These are phyloP conservation scores for Mastomys coucha DNA, from an alignment of 2,113 vertebrate genomes.

Conservation along the genomic window DNA sequence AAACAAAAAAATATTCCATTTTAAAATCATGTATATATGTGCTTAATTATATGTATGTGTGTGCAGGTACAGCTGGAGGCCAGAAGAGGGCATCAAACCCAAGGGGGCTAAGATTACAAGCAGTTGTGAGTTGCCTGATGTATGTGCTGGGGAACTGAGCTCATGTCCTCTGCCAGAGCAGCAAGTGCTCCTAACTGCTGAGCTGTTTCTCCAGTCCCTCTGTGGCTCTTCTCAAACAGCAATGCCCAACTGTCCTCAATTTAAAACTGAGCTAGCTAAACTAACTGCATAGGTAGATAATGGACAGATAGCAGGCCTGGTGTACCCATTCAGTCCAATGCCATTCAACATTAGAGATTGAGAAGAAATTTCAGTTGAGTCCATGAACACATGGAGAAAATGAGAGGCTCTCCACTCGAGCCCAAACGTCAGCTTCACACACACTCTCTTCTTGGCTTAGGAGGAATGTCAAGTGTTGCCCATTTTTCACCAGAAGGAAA, in stretches of 20 bases:
- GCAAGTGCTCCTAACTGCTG: neutral
- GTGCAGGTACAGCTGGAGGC: neutral
- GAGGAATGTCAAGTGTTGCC: conserved; percentile 66
- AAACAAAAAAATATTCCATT: neutral
- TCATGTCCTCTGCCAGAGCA: neutral
- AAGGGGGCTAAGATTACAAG: neutral
- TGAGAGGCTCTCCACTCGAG: neutral
- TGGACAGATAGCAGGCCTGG: neutral
- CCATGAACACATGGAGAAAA: conserved; percentile 35
- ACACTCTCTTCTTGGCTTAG: conserved; percentile 13
- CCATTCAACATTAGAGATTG: neutral
- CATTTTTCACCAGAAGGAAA: conserved; percentile 67
- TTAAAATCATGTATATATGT: neutral
- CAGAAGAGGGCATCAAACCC: neutral
- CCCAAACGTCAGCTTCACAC: conserved; percentile 69
- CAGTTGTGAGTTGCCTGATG: neutral
- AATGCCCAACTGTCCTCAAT: neutral
- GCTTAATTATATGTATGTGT: neutral
- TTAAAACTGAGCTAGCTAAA: neutral
- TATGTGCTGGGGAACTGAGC: neutral
- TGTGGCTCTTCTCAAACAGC: conserved; percentile 50
- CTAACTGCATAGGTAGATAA: neutral
- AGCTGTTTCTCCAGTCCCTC: neutral
- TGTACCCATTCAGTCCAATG: neutral
- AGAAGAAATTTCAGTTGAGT: conserved; percentile 27